Evolutionary conservation across 2,888 invertebrate species (phyloP).

Genomic region (Nudaria mundana): DNA sequence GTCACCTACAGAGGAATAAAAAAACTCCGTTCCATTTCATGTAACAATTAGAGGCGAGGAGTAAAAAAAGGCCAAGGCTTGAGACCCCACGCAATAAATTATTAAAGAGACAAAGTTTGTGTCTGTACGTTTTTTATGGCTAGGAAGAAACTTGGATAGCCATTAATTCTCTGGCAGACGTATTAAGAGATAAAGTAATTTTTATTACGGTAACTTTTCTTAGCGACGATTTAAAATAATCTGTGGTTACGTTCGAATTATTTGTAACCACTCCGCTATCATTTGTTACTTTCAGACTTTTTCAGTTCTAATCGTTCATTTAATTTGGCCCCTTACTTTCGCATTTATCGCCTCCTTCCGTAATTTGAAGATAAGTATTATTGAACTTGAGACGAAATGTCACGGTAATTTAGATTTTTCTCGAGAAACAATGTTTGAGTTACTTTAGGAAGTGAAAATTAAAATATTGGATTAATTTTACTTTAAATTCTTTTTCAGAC

Average conservation of each 20-base stretch:
- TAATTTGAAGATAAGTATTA: slow-evolving; percentile 25
- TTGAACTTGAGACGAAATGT: slow-evolving; percentile 22
- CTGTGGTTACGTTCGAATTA: slow-evolving; percentile 33
- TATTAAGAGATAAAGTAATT: slow-evolving; percentile 48
- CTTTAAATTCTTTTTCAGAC: neutral
- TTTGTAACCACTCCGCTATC: slow-evolving; percentile 27
- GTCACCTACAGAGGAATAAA: slow-evolving; percentile 49
- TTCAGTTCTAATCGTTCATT: slow-evolving; percentile 30
- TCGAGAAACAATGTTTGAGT: neutral
- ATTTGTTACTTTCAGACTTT: slow-evolving; percentile 18
- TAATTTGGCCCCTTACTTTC: slow-evolving; percentile 24
- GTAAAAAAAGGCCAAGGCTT: slow-evolving; percentile 44
- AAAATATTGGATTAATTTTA: too few relatives aligned
- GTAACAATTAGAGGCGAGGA: slow-evolving; percentile 55
- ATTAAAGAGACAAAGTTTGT: slow-evolving; percentile 58
- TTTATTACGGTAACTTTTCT: slow-evolving; percentile 43
- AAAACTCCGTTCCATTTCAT: slow-evolving; percentile 44
- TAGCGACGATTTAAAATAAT: slow-evolving; percentile 49
- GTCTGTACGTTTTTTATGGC: slow-evolving; percentile 42
- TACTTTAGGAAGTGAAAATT: slow-evolving; percentile 5
- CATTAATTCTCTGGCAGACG: slow-evolving; percentile 50
- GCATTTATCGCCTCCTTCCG: slow-evolving; percentile 22
- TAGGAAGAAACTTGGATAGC: slow-evolving; percentile 35
- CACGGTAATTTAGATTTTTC: slow-evolving; percentile 10
- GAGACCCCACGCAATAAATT: slow-evolving; percentile 54